A percentile compares a stretch with the other conserved stretches of the same genome.
Conservation (phyloP, 2,888 invertebrate genomes). For the Pristionchus japonicus region DNA sequence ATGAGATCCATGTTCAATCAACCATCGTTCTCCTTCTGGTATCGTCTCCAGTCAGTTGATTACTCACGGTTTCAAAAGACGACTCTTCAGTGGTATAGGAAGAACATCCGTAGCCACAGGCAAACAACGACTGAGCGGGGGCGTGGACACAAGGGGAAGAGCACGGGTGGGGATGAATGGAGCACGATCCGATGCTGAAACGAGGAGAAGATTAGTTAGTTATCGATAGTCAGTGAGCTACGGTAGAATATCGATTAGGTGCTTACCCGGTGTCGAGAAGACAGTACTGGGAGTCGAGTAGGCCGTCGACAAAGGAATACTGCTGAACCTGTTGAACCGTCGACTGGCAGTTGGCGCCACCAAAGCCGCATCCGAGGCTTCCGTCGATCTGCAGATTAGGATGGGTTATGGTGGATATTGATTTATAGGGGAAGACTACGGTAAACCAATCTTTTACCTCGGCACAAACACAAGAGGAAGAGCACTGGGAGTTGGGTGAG, state of each 20-base stretch:
- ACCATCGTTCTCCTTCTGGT: background rate
- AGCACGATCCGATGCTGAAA: slow-evolving; percentile 35
- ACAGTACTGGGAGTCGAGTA: slow-evolving; percentile 34
- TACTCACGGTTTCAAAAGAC: slow-evolving; percentile 46
- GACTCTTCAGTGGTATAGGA: slow-evolving; percentile 34
- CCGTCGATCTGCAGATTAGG: background rate
- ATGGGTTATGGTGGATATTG: background rate
- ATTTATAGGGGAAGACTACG: too few species aligned
- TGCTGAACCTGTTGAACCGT: slow-evolving; percentile 15
- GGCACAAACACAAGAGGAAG: slow-evolving; percentile 42
- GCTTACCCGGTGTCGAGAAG: slow-evolving; percentile 27
- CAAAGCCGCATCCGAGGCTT: slow-evolving; percentile 36
- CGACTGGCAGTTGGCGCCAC: background rate
- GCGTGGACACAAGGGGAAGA: slow-evolving; percentile 38
- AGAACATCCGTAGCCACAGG: slow-evolving; percentile 1
- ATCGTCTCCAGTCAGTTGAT: background rate
- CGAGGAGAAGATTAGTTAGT: background rate
- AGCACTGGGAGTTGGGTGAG: slow-evolving; percentile 10
- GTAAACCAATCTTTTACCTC: slow-evolving; percentile 41
- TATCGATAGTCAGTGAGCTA: background rate
- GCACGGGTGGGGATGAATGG: slow-evolving; percentile 38
- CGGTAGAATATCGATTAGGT: background rate
- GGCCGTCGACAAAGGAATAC: background rate
- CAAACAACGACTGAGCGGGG: slow-evolving; percentile 24
- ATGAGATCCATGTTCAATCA: background rate